Conservation (phyloP, 92 coral and sea anemone species). For the Zoanthus sansibaricus region DNA sequence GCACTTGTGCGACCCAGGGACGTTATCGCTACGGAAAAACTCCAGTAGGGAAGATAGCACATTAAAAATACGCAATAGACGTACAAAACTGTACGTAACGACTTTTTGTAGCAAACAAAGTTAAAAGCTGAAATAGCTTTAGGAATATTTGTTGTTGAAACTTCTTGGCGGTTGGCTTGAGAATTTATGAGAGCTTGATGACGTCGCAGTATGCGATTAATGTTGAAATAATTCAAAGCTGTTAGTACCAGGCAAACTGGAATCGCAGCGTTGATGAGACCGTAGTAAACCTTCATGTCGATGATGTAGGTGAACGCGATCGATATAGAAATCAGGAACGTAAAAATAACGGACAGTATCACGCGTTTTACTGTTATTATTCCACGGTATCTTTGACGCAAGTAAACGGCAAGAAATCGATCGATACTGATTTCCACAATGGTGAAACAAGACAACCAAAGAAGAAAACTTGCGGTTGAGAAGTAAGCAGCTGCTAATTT, state of each 20-base stretch:
- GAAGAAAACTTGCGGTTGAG: background rate
- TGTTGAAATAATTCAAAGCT: background rate
- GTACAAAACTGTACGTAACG: background rate
- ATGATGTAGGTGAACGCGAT: constrained; percentile 10
- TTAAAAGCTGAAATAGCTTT: background rate
- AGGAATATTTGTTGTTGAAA: background rate
- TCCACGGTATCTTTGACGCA: background rate
- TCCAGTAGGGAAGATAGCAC: constrained; percentile 6
- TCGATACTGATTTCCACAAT: constrained; percentile 8
- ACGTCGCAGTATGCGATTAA: background rate
- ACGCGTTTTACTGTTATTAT: constrained; percentile 2
- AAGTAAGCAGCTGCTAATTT: background rate
- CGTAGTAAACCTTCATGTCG: background rate
- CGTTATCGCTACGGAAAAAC: constrained; percentile 26
- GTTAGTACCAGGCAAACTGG: constrained; percentile 8
- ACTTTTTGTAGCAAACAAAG: background rate
- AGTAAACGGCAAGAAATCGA: constrained; percentile 21
- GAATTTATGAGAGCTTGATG: background rate
- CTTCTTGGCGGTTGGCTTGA: background rate
- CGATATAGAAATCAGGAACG: background rate
- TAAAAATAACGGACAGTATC: background rate
- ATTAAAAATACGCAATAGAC: background rate
- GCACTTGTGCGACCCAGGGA: background rate
- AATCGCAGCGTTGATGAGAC: constrained; percentile 10
- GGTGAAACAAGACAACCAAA: constrained; percentile 20